phyloP scores from a whole-genome alignment of 2,888 invertebrate genomes.

The Branchellion lobata region DNA sequence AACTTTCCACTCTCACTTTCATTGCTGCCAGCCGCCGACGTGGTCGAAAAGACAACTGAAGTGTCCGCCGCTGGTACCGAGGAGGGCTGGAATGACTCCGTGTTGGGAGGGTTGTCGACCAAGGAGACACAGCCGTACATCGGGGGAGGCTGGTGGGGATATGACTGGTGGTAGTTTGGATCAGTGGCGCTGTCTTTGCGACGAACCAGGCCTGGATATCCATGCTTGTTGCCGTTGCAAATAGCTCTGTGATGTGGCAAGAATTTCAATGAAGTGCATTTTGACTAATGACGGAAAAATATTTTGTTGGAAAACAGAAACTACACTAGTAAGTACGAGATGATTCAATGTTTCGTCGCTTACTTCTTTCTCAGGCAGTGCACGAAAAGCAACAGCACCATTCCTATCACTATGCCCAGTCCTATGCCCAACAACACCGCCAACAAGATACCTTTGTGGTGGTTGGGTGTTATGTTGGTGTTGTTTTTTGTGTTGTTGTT shows the following conservation, averaged over 20 bases:
- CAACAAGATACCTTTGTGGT: constrained; percentile 39
- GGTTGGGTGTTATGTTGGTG: no score
- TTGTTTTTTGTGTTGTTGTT: no score
- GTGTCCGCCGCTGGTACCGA: background rate
- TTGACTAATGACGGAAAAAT: no score
- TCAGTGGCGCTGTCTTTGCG: background rate
- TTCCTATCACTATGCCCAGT: constrained; percentile 45
- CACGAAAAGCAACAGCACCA: constrained; percentile 42
- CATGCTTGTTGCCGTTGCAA: constrained; percentile 23
- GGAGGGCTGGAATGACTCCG: constrained; percentile 5
- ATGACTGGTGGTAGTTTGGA: background rate
- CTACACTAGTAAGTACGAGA: no score
- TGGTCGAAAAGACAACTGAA: no score
- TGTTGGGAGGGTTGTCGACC: constrained; percentile 19
- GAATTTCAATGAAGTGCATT: no score
- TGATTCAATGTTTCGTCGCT: no score
- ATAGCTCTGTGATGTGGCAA: no score
- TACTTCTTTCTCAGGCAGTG: constrained; percentile 42
- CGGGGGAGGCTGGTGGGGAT: background rate
- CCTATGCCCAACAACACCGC: constrained; percentile 45
- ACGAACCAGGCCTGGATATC: constrained; percentile 5
- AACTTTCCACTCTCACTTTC: no score
- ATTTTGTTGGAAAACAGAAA: no score
- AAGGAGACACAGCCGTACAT: constrained; percentile 34
- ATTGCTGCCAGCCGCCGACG: background rate